Percentiles rank a stretch among this genome's conserved stretches.
Conservation (phyloP, 2,888 invertebrate genomes). For the Drosophila rellima region DNA sequence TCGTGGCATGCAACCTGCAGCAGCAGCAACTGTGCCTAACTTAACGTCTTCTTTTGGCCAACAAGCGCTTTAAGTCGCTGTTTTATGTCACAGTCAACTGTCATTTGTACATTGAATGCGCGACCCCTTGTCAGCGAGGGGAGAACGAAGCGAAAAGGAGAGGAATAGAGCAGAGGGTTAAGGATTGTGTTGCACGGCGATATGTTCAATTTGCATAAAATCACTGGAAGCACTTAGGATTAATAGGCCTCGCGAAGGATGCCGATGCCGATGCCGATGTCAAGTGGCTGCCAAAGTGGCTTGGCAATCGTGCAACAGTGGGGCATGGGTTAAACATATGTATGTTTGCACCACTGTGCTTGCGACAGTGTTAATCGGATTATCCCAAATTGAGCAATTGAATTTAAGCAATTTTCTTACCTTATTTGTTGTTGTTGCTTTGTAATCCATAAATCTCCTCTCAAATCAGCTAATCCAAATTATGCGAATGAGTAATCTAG, state of each 20-base stretch:
- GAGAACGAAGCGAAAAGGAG: not conserved
- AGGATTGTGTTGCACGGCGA: conserved; percentile 56
- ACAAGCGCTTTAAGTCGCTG: conserved; percentile 75
- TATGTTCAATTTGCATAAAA: conserved; percentile 78
- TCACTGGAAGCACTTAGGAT: conserved; percentile 82
- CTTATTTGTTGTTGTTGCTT: conserved; percentile 43
- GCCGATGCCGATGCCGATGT: conserved; percentile 44
- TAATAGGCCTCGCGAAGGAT: conserved; percentile 62
- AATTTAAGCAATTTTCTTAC: conserved; percentile 51
- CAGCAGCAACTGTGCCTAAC: conserved; percentile 58
- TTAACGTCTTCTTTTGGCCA: conserved; percentile 81
- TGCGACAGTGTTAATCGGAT: conserved; percentile 34
- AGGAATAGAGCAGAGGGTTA: not conserved
- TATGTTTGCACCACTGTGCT: conserved; percentile 31
- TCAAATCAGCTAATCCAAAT: conserved; percentile 53
- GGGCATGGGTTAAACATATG: conserved; percentile 58
- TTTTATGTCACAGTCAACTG: conserved; percentile 84
- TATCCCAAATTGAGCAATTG: conserved; percentile 12
- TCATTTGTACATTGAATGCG: conserved; percentile 81
- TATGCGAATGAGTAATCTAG: conserved; percentile 30
- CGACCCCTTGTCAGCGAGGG: conserved; percentile 22
- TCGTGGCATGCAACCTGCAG: conserved; percentile 35
- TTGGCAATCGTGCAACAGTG: conserved; percentile 16
- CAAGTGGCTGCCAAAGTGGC: conserved; percentile 16
- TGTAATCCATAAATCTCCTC: conserved; percentile 52